Conservation (phyloP, 2,888 invertebrate species). For the Erebia ligea region DNA sequence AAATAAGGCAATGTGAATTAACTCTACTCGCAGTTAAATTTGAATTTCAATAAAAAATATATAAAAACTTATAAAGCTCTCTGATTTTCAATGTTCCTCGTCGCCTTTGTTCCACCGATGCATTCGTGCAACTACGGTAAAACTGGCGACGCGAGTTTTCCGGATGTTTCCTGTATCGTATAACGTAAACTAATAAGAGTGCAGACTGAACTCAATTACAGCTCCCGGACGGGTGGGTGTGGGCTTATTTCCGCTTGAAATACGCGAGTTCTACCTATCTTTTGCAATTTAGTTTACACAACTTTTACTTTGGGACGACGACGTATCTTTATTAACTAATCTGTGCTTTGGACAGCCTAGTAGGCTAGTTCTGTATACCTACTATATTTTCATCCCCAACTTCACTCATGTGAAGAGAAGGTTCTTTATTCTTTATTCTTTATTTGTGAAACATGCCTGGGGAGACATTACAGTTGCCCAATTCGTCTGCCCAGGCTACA, state of each 20-base stretch:
- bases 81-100: constrained; percentile 8
- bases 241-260: constrained; percentile 58
- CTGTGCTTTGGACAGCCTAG: too few relatives aligned
- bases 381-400: too few relatives aligned
- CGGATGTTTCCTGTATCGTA: constrained; percentile 38
- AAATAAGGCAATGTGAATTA: background rate
- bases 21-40: background rate
- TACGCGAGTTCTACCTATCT: constrained; percentile 50
- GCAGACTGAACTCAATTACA: constrained; percentile 50
- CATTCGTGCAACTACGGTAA: constrained; percentile 21
- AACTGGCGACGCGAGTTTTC: constrained; percentile 40
- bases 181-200: constrained; percentile 54
- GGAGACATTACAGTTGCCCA: too few relatives aligned
- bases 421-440: too few relatives aligned
- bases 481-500: too few relatives aligned
- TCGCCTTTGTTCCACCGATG: constrained; percentile 9
- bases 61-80: background rate
- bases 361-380: too few relatives aligned
- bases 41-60: too few relatives aligned
- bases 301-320: background rate
- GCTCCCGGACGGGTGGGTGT: constrained; percentile 50
- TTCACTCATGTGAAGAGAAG: too few relatives aligned
- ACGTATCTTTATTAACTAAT: too few relatives aligned
- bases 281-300: constrained; percentile 26
- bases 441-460: too few relatives aligned